phyloP scores from a whole-genome alignment of 1,140 invertebrate genomes.

The Orchestia grillus region DNA sequence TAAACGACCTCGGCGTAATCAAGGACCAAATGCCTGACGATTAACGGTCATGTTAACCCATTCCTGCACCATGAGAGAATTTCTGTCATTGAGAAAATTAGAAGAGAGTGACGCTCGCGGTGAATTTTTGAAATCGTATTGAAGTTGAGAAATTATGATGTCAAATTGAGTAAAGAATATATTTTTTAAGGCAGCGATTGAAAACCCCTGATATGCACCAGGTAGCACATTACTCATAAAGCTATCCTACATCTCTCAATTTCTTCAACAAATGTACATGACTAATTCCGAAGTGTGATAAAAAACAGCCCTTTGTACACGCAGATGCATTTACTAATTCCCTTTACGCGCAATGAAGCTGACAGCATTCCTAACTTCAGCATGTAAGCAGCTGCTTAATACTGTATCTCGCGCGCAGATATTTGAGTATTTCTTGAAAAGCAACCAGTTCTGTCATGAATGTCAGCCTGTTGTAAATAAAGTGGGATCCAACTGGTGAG shows the following conservation, averaged over 20 bases:
- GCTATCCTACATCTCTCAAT: not conserved
- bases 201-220: not conserved
- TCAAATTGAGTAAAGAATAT: not conserved
- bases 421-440: not conserved
- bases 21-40: not conserved
- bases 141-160: not conserved
- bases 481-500: no score
- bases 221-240: not conserved
- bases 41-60: not conserved
- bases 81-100: not conserved
- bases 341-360: not conserved
- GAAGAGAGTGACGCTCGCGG: not conserved
- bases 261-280: not conserved
- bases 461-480: no score
- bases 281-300: not conserved
- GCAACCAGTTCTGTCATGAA: no score
- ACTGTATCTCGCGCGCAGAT: not conserved
- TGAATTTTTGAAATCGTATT: not conserved
- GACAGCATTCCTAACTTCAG: not conserved
- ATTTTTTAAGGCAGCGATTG: not conserved
- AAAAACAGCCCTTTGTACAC: not conserved
- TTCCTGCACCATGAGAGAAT: not conserved
- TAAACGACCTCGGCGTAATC: not conserved
- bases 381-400: not conserved
- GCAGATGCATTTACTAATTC: not conserved